phyloP scores from a whole-genome alignment of 2,797 vertebrate genomes.

The Spatula clypeata region DNA sequence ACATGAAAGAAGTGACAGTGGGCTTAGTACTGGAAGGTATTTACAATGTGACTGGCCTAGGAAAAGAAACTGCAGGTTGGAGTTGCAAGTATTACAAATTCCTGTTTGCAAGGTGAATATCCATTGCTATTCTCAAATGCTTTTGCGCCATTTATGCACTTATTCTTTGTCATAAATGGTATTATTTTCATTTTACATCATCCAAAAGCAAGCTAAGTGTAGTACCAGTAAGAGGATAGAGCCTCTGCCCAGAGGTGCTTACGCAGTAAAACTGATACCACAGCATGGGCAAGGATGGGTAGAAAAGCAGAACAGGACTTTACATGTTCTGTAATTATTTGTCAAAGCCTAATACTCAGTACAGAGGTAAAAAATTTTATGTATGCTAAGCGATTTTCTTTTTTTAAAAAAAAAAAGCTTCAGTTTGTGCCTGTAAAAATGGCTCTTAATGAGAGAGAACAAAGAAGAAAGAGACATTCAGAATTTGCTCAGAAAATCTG shows the following conservation, averaged over 20 bases:
- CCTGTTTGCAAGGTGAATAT: neutral
- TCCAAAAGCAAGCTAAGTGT: neutral
- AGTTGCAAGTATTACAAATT: neutral
- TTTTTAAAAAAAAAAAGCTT: neutral
- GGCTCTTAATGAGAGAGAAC: neutral
- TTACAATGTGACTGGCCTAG: neutral
- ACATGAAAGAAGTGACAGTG: neutral
- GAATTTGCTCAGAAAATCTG: neutral
- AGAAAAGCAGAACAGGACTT: neutral
- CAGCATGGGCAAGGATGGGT: neutral
- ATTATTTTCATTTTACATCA: neutral
- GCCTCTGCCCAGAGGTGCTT: neutral
- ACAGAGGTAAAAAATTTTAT: neutral
- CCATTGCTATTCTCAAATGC: neutral
- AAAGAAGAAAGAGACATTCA: neutral
- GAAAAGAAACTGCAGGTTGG: neutral
- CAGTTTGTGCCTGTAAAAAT: neutral
- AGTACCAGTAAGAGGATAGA: neutral
- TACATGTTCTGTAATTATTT: neutral
- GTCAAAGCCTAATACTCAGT: neutral
- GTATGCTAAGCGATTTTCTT: neutral
- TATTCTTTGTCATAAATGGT: neutral
- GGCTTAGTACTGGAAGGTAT: neutral
- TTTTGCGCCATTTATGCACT: neutral
- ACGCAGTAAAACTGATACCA: neutral